phyloP scores from a whole-genome alignment of 2,113 vertebrate species.

The Promerops cafer region DNA sequence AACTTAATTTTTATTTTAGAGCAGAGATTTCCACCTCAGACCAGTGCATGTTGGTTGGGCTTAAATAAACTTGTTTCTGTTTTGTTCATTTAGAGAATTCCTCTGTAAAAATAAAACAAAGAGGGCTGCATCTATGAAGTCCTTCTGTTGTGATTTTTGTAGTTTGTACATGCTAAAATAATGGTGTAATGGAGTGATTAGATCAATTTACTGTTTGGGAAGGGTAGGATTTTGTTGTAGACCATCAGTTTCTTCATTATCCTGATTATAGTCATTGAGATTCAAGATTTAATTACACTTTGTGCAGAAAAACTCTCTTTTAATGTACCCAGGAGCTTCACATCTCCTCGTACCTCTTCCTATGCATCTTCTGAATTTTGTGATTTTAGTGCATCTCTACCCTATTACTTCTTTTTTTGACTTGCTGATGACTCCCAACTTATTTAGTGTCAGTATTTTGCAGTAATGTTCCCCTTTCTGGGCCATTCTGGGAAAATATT shows the following conservation, averaged over 20 bases:
- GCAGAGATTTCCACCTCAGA: not conserved
- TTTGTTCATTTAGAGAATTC: not conserved
- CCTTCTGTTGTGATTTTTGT: not conserved
- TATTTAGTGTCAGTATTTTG: not conserved
- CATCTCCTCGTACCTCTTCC: not conserved
- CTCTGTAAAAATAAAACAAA: not conserved
- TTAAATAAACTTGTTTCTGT: not conserved
- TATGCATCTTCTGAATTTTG: not conserved
- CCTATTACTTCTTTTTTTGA: not conserved
- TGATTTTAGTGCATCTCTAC: not conserved
- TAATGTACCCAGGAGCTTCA: not conserved
- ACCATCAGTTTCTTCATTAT: not conserved
- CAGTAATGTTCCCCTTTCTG: not conserved
- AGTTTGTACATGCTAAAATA: not conserved
- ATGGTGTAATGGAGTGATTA: not conserved
- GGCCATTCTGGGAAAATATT: not conserved
- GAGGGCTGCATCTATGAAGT: not conserved
- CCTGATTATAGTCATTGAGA: not conserved
- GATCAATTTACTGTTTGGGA: not conserved
- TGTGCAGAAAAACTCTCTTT: not conserved
- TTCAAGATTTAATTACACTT: not conserved
- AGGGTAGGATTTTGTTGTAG: not conserved
- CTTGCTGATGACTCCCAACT: not conserved
- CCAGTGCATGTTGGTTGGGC: not conserved
- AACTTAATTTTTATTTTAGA: not conserved